Evolutionary conservation across 2,113 vertebrate genomes (phyloP), one percentile per base, ranked within the genome.

Genomic region (Scophthalmus maximus): DNA sequence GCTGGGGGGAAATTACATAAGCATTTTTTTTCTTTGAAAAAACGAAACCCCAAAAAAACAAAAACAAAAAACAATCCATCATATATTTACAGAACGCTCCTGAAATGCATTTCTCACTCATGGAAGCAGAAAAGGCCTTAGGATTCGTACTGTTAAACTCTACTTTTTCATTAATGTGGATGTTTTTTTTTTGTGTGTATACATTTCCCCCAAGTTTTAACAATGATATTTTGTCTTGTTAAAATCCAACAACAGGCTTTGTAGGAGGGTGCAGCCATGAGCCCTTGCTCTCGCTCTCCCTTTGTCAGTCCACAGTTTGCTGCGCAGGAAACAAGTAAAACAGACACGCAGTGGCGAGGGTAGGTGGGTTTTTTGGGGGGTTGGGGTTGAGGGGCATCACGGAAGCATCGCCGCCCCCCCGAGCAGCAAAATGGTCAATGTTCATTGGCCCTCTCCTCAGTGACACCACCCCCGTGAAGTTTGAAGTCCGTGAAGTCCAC

Each of bases 81-180:
- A 70, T 68, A 76, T 93, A 94, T 94, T 88, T 93, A 94, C 94
- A 94, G 80, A 87, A 90, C 90, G 86, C 87, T 93, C 90, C 91
- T 86, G 79, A 92, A 94, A 91, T 87, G 79, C 70, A 73, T 88
- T 88, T 63, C 86, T 84, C 81, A 87, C 85, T 86, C 49, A 23
- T 68, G 76, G 78, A 86, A 92, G 92, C 88, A 85, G 90, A 91
- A 90, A 94, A 92, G 88, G 88, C 87, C 62, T 86, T 87, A 85
- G 88, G 83, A 91, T 86, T 73, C 29, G 61, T 77, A 84, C 83
- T 87, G 87, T 84, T 79, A 63, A 63, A 71, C 68, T 76, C 74
- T 71, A 67, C 44, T 61, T 50, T 82, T 55, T 81, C 55, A 20
- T 76, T 83, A 40, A 77, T 70, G 73, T 80, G 36, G 66, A 81